Base-by-base conservation (phyloP, 2,888 invertebrate species). In the Euproctis similis region DNA sequence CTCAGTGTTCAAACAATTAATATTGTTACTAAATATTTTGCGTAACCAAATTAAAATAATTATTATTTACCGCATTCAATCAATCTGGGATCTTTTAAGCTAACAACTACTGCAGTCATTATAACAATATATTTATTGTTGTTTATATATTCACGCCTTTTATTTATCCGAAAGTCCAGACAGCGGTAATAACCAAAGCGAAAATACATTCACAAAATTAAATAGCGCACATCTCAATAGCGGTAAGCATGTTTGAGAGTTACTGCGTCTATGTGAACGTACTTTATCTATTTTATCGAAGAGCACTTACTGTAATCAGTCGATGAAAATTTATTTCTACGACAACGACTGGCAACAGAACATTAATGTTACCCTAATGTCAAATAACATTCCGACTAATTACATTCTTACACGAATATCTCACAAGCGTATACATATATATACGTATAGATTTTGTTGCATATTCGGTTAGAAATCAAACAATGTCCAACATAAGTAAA, bases 301-400 rank as follows among this genome's bases (percentile, higher is more conserved):
- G 43, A 61, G 60, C 69, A 69, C 67, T 68, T 67, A 60, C 52
- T 49, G 42, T 68, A 68, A 71, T 71, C 69, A 68, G 52, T 57
- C 58, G 58, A 60, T 59, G 59, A 53, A 56, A 55, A 61, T 66
- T 63, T 64, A 58, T 61, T 57, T 51, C 34, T 51, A 46, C 41
- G 31, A 43, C 38, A 48, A 50, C 51, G 46, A 43, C 51, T 41
- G 39, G 39, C 41, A 46, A 50, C 43, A 43, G 41, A 48, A 41
- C 51, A 46, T 51, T 50, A 43, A 47, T 38, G 47, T 50, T 36
- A 45, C 34, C 36, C 47, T 45, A 40, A 47, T 39, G 46, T 46
- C 30, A 50, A 46, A 48, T 48, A 43, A n/a, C 46, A 49, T 46
- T 46, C 31, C 29, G 28, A 37, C 41, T 46, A 41, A 46, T 37